Base-by-base conservation (phyloP, 2,888 invertebrate species). In the Chironomus tentans region DNA sequence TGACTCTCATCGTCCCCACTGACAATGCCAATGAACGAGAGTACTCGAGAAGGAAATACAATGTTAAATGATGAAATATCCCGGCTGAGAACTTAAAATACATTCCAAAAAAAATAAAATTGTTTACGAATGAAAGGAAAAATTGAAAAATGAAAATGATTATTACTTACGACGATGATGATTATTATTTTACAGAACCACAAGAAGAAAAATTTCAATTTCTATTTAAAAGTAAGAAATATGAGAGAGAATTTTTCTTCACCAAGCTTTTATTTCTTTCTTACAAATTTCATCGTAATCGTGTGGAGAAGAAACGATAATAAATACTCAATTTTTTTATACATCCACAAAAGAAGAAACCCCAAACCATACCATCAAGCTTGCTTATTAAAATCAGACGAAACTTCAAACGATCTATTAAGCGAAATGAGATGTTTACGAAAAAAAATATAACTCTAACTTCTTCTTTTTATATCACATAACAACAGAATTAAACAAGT, bases 381-480 rank as follows among this genome's bases (percentile, higher is more conserved):
- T 56, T 56, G 56, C 56, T 56, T 56, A 56, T 56, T 56, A 56
- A 56, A 56, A 56, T 56, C 56, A 56, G 56, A 56, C 56, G 56
- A 56, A 50, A 56, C 56, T 56, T 56, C 56, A 56, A 56, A 56
- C 24, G 65, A 65, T 38, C 38, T 38, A 38, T 38, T 38, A 38
- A 38, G 21, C 65, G 22, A 65, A 56, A 56, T 56, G 56, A 65
- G 65, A 65, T 65, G 65, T 65, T 65, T 65, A 65, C 65, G 65
- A 65, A 65, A 12, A 21, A 24, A 22, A 24, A 65, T 21, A 13
- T 56, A 18, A 7, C 18, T 56, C 6, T 50, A n/a, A 13, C 50
- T 50, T 15, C 18, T 56, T 56, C 56, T 15, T 56, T 18, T 56
- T 18, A 15, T 18, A 15, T 18, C 56, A 56, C 4, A 56, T 7